These are phyloP conservation scores for Digitonthophagus gazella DNA, from an alignment of 2,888 invertebrate species.

Conservation along the genomic window DNA sequence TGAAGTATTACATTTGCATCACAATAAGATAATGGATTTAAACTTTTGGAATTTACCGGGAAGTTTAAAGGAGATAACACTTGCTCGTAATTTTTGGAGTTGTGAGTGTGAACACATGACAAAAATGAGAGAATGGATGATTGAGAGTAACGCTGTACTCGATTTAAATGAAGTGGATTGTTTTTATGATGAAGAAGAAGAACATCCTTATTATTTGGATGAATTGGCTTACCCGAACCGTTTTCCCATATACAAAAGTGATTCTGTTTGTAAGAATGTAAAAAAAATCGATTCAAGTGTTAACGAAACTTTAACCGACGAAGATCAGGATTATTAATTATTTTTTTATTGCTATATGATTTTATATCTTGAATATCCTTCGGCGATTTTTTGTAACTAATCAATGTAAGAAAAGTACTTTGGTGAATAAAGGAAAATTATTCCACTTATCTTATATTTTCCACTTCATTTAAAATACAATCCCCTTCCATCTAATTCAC, in stretches of 20 bases:
- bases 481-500: no score
- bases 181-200: constrained; percentile 63
- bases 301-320: constrained; percentile 67
- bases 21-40: constrained; percentile 68
- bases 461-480: no score
- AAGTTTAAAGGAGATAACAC: constrained; percentile 62
- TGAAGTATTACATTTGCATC: constrained; percentile 66
- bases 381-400: no score
- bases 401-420: no score
- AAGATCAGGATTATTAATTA: no score
- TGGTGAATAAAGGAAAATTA: no score
- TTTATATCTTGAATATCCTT: no score
- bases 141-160: constrained; percentile 63
- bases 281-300: constrained; percentile 68
- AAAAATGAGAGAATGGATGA: constrained; percentile 74
- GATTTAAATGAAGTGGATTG: constrained; percentile 68
- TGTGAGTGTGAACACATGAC: constrained; percentile 80
- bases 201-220: constrained; percentile 59
- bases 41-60: constrained; percentile 71
- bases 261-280: constrained; percentile 63
- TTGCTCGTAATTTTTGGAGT: constrained; percentile 76
- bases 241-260: constrained; percentile 63
- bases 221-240: constrained; percentile 60
- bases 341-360: no score
- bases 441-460: no score